Evolutionary conservation across 2,888 invertebrate species (phyloP).

Genomic region (Drosophila incognita): DNA sequence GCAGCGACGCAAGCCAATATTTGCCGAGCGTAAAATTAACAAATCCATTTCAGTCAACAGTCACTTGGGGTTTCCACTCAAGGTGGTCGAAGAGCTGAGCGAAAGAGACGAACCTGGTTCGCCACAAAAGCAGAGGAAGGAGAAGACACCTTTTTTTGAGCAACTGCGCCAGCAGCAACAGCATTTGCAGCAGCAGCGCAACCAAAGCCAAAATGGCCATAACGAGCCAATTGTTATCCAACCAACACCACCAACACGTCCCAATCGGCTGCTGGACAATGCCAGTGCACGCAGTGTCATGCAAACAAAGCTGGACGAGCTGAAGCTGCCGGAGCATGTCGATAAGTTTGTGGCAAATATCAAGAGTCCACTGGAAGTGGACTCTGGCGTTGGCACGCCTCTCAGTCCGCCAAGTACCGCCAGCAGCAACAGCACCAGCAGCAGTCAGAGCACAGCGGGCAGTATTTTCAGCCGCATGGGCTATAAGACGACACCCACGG

Average conservation of each 20-base stretch:
- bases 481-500: slow-evolving; percentile 80
- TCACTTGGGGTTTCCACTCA: slow-evolving; percentile 85
- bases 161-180: slow-evolving; percentile 88
- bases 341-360: slow-evolving; percentile 82
- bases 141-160: slow-evolving; percentile 88
- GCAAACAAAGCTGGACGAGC: slow-evolving; percentile 79
- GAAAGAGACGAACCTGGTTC: slow-evolving; percentile 85
- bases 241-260: slow-evolving; percentile 68
- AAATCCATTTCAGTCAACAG: slow-evolving; percentile 85
- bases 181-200: slow-evolving; percentile 50
- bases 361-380: slow-evolving; percentile 85
- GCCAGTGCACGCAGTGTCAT: slow-evolving; percentile 63
- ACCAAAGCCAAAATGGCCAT: slow-evolving; percentile 54
- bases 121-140: slow-evolving; percentile 84
- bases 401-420: slow-evolving; percentile 86
- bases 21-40: slow-evolving; percentile 84
- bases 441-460: slow-evolving; percentile 55
- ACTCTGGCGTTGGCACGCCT: slow-evolving; percentile 89
- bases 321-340: slow-evolving; percentile 83
- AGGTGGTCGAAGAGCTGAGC: slow-evolving; percentile 85
- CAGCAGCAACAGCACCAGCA: slow-evolving; percentile 72
- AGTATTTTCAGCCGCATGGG: slow-evolving; percentile 83
- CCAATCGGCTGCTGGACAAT: slow-evolving; percentile 80
- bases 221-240: slow-evolving; percentile 19
- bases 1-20: slow-evolving; percentile 84